phyloP scores from a whole-genome alignment of 2,888 invertebrate species.

The Rhyacophila evoluta region DNA sequence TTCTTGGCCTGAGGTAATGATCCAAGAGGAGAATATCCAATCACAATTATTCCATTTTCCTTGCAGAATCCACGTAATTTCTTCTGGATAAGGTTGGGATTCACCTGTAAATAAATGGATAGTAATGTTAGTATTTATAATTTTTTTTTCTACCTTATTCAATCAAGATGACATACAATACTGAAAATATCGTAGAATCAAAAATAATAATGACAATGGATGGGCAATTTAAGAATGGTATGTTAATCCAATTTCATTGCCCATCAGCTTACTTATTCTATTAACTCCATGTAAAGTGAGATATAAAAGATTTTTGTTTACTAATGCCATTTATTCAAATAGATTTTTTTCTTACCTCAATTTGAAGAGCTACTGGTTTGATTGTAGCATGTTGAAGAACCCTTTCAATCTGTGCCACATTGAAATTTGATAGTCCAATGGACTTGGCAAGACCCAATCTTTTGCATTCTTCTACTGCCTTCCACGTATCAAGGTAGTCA shows the following conservation, averaged over 20 bases:
- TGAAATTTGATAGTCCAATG: conserved; percentile 80
- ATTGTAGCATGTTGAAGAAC: conserved; percentile 68
- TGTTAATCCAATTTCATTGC: too few species aligned
- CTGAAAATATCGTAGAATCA: too few species aligned
- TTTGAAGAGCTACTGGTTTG: conserved; percentile 61
- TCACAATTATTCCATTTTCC: conserved; percentile 68
- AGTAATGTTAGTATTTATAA: too few species aligned
- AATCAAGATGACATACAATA: too few species aligned
- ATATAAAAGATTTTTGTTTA: too few species aligned
- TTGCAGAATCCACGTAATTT: conserved; percentile 71
- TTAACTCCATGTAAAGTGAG: too few species aligned
- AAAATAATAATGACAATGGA: too few species aligned
- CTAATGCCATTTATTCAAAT: too few species aligned
- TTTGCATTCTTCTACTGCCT: conserved; percentile 75
- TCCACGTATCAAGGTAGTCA: conserved; percentile 75
- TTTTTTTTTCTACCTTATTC: too few species aligned
- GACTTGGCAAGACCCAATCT: conserved; percentile 70
- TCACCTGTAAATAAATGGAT: conserved; percentile 59
- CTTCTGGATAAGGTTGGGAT: conserved; percentile 71
- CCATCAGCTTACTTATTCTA: too few species aligned
- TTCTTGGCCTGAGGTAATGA: conserved; percentile 61
- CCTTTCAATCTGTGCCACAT: conserved; percentile 72
- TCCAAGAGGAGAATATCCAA: conserved; percentile 70
- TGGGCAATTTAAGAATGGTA: too few species aligned
- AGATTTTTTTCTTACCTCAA: conserved; percentile 44